phyloP scores from a whole-genome alignment of 2,888 invertebrate species.

The Spodoptera exigua region DNA sequence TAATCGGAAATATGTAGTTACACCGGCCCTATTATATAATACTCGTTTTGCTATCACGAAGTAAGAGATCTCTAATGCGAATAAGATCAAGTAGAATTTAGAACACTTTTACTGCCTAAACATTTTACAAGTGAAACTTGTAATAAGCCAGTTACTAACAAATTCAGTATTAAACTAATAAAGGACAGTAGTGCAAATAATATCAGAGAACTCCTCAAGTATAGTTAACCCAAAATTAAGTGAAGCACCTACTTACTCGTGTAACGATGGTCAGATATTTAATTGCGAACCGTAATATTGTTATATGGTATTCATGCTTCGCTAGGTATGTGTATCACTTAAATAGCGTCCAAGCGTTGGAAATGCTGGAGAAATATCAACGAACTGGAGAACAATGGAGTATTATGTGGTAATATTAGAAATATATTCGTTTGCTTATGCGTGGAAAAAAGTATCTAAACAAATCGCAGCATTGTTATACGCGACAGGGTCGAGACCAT shows the following conservation, averaged over 20 bases:
- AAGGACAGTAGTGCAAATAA: too few relatives aligned
- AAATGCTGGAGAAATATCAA: conserved; percentile 86
- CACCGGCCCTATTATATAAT: conserved; percentile 33
- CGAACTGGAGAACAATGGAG: conserved; percentile 87
- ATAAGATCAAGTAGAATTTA: conserved; percentile 42
- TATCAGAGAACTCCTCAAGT: too few relatives aligned
- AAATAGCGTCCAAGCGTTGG: conserved; percentile 81
- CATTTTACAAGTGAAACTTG: not conserved
- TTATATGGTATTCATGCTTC: conserved; percentile 78
- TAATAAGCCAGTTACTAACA: too few relatives aligned
- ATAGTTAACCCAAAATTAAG: conserved; percentile 8
- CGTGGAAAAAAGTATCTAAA: conserved; percentile 87
- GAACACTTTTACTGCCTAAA: conserved; percentile 40
- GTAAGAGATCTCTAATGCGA: conserved; percentile 36
- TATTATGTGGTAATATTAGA: conserved; percentile 89
- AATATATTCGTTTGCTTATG: conserved; percentile 87
- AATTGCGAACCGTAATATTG: conserved; percentile 76
- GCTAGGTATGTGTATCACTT: conserved; percentile 83
- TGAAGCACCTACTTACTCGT: conserved; percentile 39
- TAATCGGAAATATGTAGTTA: conserved; percentile 29
- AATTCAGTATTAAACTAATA: too few relatives aligned
- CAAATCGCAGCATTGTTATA: conserved; percentile 87
- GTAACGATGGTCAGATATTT: conserved; percentile 69
- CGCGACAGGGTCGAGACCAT: conserved; percentile 76
- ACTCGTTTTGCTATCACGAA: conserved; percentile 28